phyloP scores from a whole-genome alignment of 2,113 vertebrate species.

The Pica pica region DNA sequence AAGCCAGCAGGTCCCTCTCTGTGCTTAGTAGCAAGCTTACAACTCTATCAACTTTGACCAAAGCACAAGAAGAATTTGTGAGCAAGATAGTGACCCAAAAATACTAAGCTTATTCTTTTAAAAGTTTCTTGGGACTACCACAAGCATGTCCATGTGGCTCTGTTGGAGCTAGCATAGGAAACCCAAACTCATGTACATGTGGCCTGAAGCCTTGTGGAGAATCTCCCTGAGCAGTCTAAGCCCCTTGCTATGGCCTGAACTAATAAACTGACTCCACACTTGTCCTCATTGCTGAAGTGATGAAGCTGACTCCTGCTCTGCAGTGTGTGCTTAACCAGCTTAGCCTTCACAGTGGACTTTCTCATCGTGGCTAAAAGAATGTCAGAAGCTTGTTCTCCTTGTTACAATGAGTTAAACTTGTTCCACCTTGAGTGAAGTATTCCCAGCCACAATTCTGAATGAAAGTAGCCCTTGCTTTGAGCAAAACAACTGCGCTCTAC shows the following conservation, averaged over 20 bases:
- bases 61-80: not conserved
- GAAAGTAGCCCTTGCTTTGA: not conserved
- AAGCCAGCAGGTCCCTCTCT: not conserved
- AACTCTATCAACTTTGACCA: not conserved
- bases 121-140: not conserved
- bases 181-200: rapidly evolving
- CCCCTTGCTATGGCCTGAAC: not conserved
- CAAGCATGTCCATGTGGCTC: rapidly evolving
- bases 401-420: not conserved
- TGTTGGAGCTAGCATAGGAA: not conserved
- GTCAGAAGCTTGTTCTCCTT: not conserved
- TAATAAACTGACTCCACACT: not conserved
- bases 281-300: not conserved
- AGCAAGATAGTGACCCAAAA: not conserved
- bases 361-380: not conserved
- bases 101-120: not conserved
- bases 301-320: not conserved
- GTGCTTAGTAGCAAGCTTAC: not conserved
- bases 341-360: not conserved
- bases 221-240: not conserved
- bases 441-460: not conserved
- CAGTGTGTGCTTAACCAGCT: not conserved
- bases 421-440: not conserved
- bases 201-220: not conserved
- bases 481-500: rapidly evolving